Evolutionary conservation across 2,888 invertebrate species (phyloP), one percentile per base, ranked within the genome.

Genomic region (Brachyptera putata): DNA sequence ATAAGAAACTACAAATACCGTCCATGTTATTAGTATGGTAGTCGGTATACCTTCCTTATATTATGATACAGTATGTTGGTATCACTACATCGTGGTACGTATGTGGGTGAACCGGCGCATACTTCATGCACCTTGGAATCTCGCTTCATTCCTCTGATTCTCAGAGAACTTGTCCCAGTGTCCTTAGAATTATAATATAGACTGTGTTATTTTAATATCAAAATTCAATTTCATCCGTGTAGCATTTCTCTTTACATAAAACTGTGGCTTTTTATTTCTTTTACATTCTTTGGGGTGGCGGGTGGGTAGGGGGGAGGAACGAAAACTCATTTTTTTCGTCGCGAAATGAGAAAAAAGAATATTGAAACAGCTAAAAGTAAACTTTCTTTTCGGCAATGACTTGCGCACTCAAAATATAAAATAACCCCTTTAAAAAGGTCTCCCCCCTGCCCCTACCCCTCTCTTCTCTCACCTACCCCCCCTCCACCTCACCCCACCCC

Each of bases 311-410:
- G n/a, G n/a, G n/a, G n/a, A n/a, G n/a, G n/a, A n/a, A 36, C 57
- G 30, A 48, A 48, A 43, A 26, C 57, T 53, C 60, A 50, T 61
- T 56, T 57, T 58, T 61, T 60, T 39, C 62, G 55, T 50, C 36
- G 39, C 65, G 66, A 68, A 66, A 68, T 68, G 66, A 68, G 66
- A 69, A 69, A n/a, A 69, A 67, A 66, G 68, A 68, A 69, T 68
- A 69, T 69, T 68, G 68, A 68, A 68, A 68, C 66, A 68, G 68
- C 67, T 67, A 67, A 68, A 68, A 69, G 68, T 68, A 69, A 69
- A 69, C 67, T 68, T 68, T 68, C 63, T 64, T 60, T 64, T n/a
- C n/a, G 60, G 60, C 59, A 61, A 64, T 64, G 63, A 64, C 63
- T 64, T 64, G 63, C 63, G 63, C 63, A 61, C 63, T 61, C 63